Base-by-base conservation (phyloP, 2,888 invertebrate genomes). In the Entomobrya proxima region DNA sequence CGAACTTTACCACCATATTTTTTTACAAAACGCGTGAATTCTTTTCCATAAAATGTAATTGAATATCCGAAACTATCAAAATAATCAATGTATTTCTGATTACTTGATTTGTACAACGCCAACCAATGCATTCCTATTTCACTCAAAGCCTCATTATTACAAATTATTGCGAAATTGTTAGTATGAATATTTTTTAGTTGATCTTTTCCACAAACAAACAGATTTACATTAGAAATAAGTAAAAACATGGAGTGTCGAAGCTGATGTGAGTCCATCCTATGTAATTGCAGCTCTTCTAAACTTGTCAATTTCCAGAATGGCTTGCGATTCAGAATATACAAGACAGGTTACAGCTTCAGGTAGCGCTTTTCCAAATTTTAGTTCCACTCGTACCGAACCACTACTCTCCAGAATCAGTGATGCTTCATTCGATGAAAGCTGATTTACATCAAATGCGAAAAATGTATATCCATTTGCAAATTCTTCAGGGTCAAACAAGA, bases 211-310 rank as follows among this genome's bases (percentile, higher is more conserved):
- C 37, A 40, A 11, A 40, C 69, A 4, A 21, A 37, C 13, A 18
- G 3, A 32, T 27, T n/a, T 18, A 69, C 40, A 7, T 69, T 37
- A 6, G 13, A n/a, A 6, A 40, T 18, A 40, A 11, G n/a, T 35
- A n/a, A 35, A 27, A 47, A 44, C 15, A n/a, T 7, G 37, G 18
- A 15, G n/a, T n/a, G n/a, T 21, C 52, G 2, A 7, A 69, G 7
- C 37, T 50, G 50, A n/a, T 74, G 15, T 30, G 74, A 15, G 30
- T 74, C 50, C 40, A 79, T 67, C 44, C 37, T 79, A 37, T 32
- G 85, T 86, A 81, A 89, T 30, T 86, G 76, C 76, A 90, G 89
- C 58, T 87, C 80, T 50, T 81, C 89, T 0, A 88, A 89, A 30
- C 88, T 88, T 55, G 80, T 77, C 77, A n/a, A 77, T 24, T 6